These are phyloP conservation scores for Butorides virescens DNA, from an alignment of 2,113 vertebrate genomes.

Conservation along the genomic window DNA sequence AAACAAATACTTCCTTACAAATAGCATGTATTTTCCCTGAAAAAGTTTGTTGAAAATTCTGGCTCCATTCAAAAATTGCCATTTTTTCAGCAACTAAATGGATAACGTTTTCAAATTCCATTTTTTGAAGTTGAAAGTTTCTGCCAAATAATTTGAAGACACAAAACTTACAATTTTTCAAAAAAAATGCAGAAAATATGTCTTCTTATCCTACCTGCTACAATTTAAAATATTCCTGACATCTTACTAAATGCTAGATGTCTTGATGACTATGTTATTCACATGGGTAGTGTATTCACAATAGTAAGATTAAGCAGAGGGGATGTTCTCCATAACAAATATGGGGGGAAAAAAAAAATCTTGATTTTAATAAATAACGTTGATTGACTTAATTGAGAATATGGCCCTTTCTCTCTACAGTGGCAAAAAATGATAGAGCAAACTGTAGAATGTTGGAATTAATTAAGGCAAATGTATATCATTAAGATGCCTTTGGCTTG, in stretches of 20 bases:
- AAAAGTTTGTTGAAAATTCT: neutral
- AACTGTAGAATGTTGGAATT: neutral
- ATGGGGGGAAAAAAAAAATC: accelerated
- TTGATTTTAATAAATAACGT: neutral
- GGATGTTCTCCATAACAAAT: neutral
- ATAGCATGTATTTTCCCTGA: neutral
- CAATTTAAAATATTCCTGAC: neutral
- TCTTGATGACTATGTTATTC: neutral
- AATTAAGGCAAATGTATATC: neutral
- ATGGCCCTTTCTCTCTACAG: neutral
- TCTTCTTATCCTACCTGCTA: neutral
- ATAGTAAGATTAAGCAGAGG: neutral
- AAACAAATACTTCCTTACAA: neutral
- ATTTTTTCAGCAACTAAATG: neutral
- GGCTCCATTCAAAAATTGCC: neutral
- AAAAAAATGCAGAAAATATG: neutral
- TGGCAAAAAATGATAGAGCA: neutral
- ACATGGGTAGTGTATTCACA: neutral
- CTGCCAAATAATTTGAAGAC: neutral
- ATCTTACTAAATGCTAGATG: neutral
- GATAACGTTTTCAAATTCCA: neutral
- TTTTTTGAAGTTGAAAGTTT: neutral
- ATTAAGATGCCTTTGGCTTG: neutral
- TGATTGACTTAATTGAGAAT: neutral
- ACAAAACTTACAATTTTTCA: neutral